phyloP scores from a whole-genome alignment of 2,113 vertebrate species.

The human (Homo sapiens) region GRCh38 chr3:1339001-1339500 shows the following conservation, averaged over 20 bases:
- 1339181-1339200: accelerated
- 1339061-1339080: not conserved
- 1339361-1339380: slow-evolving; percentile 17
- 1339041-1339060: not conserved
- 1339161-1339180: not conserved
- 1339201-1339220: accelerated
- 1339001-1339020: not conserved
- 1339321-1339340: not conserved
- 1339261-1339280: not conserved
- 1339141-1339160: not conserved
- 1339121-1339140: not conserved
- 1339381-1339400: not conserved
- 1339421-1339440: not conserved
- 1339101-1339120: not conserved
- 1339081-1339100: not conserved
- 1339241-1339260: too few relatives aligned
- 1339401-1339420: not conserved
- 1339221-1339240: accelerated
- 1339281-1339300: not conserved
- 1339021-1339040: not conserved
- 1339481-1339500: accelerated
- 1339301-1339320: not conserved
- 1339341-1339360: not conserved
- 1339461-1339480: too few relatives aligned
- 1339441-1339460: not conserved